Evolutionary conservation across 2,888 invertebrate species (phyloP), one percentile per base, ranked within the genome.

Genomic region (Lasioglossum vierecki): DNA sequence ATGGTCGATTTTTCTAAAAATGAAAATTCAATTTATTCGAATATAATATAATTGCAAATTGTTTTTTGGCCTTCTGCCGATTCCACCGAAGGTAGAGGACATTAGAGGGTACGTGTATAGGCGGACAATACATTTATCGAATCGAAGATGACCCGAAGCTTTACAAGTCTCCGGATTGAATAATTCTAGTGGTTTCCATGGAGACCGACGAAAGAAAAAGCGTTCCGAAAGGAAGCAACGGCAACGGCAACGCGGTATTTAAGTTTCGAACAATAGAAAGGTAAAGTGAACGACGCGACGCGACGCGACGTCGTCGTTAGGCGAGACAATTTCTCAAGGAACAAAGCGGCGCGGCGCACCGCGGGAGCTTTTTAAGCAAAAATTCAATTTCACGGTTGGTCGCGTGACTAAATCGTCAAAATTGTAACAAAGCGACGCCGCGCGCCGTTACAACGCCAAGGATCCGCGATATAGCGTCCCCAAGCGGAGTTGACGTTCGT

Each of bases 361-460:
- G 18, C n/a, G 70, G 15, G 53, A 2, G 70, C 22, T 78, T 74
- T 83, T 76, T 82, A 63, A 77, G 63, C 35, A 84, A 78, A 82
- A 80, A 81, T 81, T 75, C 60, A 77, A 79, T 85, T 79, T 79
- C 60, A 70, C 49, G 70, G 63, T 63, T 30, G n/a, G 41, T 26
- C 57, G 53, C 63, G 46, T 63, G 83, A 76, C n/a, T 66, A 26
- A 89, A 83, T 83, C 76, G 80, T 88, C 85, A 77, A 81, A 87
- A 80, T 72, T 75, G 73, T 68, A 76, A 88, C 79, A 82, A 88
- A 88, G 35, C 68, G n/a, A 35, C 22, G 60, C 44, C 49, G 72
- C 39, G 39, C 22, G 60, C 44, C 49, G 72, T 53, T 72, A 82
- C 66, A 78, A 82, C 70, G 60, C 46, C 71, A 76, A 68, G 73